Percentiles rank a stretch among this genome's conserved stretches.
These are phyloP conservation scores for Smutsia gigantea DNA, from an alignment of 2,797 vertebrate genomes.

Conservation along the genomic window DNA sequence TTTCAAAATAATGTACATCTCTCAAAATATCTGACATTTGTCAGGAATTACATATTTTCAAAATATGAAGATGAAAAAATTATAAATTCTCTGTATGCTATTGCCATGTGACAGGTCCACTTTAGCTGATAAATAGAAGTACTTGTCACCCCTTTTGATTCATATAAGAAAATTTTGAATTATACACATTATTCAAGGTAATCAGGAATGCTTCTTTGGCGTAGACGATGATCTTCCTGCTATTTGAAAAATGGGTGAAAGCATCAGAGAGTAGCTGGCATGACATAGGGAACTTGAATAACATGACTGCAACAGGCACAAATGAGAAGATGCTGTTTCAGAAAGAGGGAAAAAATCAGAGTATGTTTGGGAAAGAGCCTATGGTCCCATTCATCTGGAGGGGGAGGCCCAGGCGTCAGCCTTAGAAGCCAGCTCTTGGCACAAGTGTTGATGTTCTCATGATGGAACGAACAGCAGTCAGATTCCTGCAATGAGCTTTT, in stretches of 20 bases:
- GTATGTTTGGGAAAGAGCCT: neutral
- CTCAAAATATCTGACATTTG: conserved; percentile 32
- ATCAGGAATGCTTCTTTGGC: neutral
- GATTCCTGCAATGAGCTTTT: neutral
- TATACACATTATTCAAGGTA: conserved; percentile 30
- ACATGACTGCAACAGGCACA: neutral
- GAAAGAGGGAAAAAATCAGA: neutral
- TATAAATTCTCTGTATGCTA: neutral
- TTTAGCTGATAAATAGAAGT: conserved; percentile 21
- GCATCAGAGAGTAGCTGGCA: neutral
- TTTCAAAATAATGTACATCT: conserved; percentile 39
- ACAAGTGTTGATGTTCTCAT: neutral
- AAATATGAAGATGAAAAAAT: neutral
- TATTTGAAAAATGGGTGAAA: conserved; percentile 12
- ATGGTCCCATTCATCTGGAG: neutral
- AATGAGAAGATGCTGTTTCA: neutral
- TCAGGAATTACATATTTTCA: conserved; percentile 10
- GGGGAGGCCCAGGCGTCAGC: neutral
- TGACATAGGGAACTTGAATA: neutral
- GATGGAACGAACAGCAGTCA: neutral
- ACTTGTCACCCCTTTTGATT: neutral
- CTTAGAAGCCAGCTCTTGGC: neutral
- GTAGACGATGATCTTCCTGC: neutral
- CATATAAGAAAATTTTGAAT: conserved; percentile 41
- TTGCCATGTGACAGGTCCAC: neutral